Base-by-base conservation (phyloP, 2,888 invertebrate genomes). In the Sarcophaga subvicina region DNA sequence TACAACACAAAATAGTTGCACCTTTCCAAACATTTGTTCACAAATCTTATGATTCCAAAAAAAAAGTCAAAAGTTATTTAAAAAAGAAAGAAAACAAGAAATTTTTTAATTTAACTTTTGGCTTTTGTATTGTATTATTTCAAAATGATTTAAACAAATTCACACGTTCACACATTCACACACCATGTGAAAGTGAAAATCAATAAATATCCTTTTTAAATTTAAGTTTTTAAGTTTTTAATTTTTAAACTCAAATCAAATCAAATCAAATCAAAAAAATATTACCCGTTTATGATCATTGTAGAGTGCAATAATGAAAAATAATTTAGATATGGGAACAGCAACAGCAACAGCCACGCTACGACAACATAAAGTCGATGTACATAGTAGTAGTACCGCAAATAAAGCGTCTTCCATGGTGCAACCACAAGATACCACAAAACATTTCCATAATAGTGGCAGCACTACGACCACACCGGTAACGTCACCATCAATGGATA, bases 281-380 rank as follows among this genome's bases (percentile, higher is more conserved):
- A 17, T 54, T 83, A 90, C 91, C 90, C 90, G 90, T 92, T 92
- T 91, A 90, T 78, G 67, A 76, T 79, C 91, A 90, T 92, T 92
- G 91, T 92, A 92, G 92, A 91, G 90, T 91, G 91, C 87, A 81
- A 82, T 79, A 63, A 69, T 76, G 81, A 87, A 81, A 62, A 84
- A 79, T 76, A 78, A 76, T 62, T 75, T 81, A 78, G 78, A 79
- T 47, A 63, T 69, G 60, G 87, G 88, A 80, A 86, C 91, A 75
- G 90, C 92, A 78, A 92, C 91, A 76, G 62, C 89, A 79, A 86
- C 90, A 75, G 90, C 92, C 80, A 92, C 91, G 49, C 90, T 92
- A 75, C 86, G 91, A 63, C 89, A 92, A 88, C 92, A 92, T 87
- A 88, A 88, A 86, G 92, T 91, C 10, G 92, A 92, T 86, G 91